Evolutionary conservation across 2,888 invertebrate genomes (phyloP), one percentile per base, ranked within the genome.

Genomic region (Mongoloraphidia duomilia): DNA sequence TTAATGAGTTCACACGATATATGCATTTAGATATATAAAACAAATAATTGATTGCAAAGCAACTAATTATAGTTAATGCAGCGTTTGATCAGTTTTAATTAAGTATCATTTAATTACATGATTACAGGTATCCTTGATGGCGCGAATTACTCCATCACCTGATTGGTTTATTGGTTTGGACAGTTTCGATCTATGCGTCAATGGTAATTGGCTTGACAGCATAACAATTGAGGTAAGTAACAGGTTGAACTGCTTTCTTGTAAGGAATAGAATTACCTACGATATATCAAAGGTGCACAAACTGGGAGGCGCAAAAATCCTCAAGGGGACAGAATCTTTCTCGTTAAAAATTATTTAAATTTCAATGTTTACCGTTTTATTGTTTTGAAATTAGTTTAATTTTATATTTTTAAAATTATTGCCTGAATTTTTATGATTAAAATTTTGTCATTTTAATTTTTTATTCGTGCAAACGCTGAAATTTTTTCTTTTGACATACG

Each of bases 161-260:
- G 93, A 94, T 68, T 94, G 94, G 93, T 93, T 92, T 68, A 81
- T 89, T 49, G 94, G 94, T 47, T 80, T 94, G 44, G 91, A 92
- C 69, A 84, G 88, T 59, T 85, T 92, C 63, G 83, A 92, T 67
- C 80, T 95, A 2, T 94, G 94, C 67, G 83, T 85, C 47, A 86
- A 88, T 59, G 91, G 90, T 17, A 86, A 88, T 61, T 95, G 94
- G 93, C 75, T 91, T 55, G 89, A 90, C 65, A 84, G 84, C 55
- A 84, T 91, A 51, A 88, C 87, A 47, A 80, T 94, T 53, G 90
- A 94, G 78, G 86, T 86, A 70, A 67, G 65, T 58, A 37, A 44
- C 34, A 37, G 9, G 2, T 34, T 9, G 4, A 34, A 39, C 41
- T 1, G 34, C 38, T 49, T 17, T 35, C 39, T 49, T 41, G 44